Evolutionary conservation across 2,797 vertebrate genomes (phyloP).

Genomic region (Phataginus tetradactyla): DNA sequence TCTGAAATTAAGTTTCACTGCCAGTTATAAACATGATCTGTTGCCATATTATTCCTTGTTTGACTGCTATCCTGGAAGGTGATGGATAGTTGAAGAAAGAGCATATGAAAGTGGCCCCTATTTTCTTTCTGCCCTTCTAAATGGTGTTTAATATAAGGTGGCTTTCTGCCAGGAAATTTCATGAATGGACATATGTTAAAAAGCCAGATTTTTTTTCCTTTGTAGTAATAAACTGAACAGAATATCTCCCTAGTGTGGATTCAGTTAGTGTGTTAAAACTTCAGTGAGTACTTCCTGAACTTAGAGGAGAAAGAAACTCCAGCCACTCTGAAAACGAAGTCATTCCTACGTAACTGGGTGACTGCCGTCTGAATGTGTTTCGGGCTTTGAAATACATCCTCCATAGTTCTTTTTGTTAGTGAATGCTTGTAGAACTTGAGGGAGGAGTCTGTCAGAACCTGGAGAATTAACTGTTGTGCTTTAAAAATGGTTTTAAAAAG

Average conservation of each 20-base stretch:
- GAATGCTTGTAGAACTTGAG: background rate
- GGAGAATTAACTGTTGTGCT: slow-evolving; percentile 2
- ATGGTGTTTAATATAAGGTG: slow-evolving; percentile 52
- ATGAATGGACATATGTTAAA: slow-evolving; percentile 67
- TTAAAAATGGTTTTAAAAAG: slow-evolving; percentile 49
- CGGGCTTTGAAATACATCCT: slow-evolving; percentile 41
- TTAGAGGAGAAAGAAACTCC: slow-evolving; percentile 55
- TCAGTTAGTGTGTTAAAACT: slow-evolving; percentile 56
- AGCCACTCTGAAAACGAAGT: slow-evolving; percentile 56
- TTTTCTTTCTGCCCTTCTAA: slow-evolving; percentile 52
- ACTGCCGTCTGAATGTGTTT: background rate
- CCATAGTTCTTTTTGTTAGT: slow-evolving; percentile 23
- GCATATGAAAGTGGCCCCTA: background rate
- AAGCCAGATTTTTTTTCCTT: slow-evolving; percentile 11
- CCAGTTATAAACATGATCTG: slow-evolving; percentile 60
- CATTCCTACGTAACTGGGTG: slow-evolving; percentile 53
- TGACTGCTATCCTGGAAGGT: slow-evolving; percentile 49
- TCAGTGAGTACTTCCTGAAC: slow-evolving; percentile 60
- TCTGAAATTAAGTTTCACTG: slow-evolving; percentile 67
- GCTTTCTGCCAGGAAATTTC: slow-evolving; percentile 50
- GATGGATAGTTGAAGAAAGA: slow-evolving; percentile 65
- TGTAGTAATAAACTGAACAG: slow-evolving; percentile 54
- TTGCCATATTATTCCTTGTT: slow-evolving; percentile 44
- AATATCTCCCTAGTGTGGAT: slow-evolving; percentile 61
- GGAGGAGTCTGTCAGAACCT: slow-evolving; percentile 39